phyloP scores from a whole-genome alignment of 2,113 vertebrate species.

The Taxidea taxus region DNA sequence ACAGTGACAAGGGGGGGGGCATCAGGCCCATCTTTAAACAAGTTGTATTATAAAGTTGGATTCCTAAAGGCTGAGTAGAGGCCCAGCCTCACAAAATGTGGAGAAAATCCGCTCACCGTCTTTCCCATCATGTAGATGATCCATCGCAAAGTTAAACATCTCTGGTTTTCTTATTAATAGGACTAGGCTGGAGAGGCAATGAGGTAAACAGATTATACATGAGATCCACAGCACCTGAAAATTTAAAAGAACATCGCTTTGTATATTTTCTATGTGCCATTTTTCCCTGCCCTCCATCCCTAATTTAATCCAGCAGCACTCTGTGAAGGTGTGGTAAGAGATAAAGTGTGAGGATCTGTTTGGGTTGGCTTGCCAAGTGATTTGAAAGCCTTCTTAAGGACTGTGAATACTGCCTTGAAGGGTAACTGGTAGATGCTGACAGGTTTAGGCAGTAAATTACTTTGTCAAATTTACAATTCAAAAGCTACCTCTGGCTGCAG shows the following conservation, averaged over 20 bases:
- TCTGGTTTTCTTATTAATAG: not conserved
- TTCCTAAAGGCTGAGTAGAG: not conserved
- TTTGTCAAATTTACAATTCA: conserved; percentile 60
- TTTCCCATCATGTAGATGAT: not conserved
- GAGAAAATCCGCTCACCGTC: not conserved
- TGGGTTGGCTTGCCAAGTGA: conserved; percentile 30
- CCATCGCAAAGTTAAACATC: not conserved
- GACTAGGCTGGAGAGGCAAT: not conserved
- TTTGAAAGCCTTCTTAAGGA: conserved; percentile 41
- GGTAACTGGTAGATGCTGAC: conserved; percentile 24
- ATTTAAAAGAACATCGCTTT: not conserved
- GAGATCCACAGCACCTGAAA: not conserved
- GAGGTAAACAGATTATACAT: not conserved
- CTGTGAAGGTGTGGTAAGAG: not conserved
- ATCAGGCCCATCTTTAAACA: not conserved
- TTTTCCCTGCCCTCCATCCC: not conserved
- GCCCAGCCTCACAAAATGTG: not conserved
- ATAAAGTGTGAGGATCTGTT: not conserved
- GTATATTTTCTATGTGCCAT: not conserved
- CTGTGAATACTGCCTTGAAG: conserved; percentile 20
- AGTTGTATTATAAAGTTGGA: not conserved
- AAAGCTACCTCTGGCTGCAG: conserved; percentile 48
- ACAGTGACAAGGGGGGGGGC: not conserved
- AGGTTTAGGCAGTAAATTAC: conserved; percentile 52
- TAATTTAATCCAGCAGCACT: not conserved